Evolutionary conservation across 1,140 invertebrate species (phyloP), one percentile per base, ranked within the genome.

Genomic region (Drosophila melanica): DNA sequence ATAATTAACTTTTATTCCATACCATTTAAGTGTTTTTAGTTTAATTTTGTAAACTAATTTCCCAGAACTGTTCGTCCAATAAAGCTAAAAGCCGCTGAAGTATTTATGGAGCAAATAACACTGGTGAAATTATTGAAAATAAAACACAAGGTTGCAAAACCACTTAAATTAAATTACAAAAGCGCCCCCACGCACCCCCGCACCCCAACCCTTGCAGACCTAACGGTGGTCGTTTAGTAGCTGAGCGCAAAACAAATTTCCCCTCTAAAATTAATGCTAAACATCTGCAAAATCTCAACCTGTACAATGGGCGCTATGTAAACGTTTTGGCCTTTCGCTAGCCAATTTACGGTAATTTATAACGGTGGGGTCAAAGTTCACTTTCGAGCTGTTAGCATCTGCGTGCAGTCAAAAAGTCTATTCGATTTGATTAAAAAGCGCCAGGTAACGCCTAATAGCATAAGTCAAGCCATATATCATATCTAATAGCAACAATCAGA

Each of bases 381-480:
- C 11, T 41, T 37, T 5, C 11, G 14, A 16, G 45, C 47, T 35
- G 8, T 10, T 4, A 16, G 48, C 53, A 64, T 35, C 68, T 59
- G 69, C 27, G 48, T 53, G 39, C 27, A 66, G 12, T 57, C 35
- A 4, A 37, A 60, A 68, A 60, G 48, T 30, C 69, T 66, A 66
- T 59, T 37, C 35, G 12, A 30, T 30, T 72, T 72, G 69, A 72
- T 72, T 68, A 68, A 54, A 60, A 60, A 35, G 18, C 9, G 10
- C n/a, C 9, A 10, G 27, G 41, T 62, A 47, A 57, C 55, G 41
- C 30, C 42, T 33, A 54, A 23, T 41, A 60, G 33, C 16, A 33
- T 4, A 10, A 41, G 27, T 44, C 5, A 8, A 8, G 20, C 35
- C 39, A 74, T 73, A 67, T 73, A 85, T 86, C 81, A 85, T 71